Conservation (phyloP, 2,113 vertebrate species). For the Microtus oregoni region DNA sequence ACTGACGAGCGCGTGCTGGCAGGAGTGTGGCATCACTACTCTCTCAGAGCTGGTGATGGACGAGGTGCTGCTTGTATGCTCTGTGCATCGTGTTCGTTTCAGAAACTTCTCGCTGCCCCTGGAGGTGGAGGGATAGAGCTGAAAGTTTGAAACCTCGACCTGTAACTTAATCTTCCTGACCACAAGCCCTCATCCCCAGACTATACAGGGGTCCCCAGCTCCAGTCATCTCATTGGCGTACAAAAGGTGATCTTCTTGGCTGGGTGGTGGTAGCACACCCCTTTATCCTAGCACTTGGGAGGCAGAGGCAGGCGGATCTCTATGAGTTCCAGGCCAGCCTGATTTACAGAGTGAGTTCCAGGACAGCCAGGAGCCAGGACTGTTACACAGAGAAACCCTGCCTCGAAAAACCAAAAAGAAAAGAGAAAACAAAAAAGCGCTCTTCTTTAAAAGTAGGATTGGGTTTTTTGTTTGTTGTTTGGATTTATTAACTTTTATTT, state of each 20-base stretch:
- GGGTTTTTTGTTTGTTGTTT: background rate
- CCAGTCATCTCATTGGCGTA: constrained; percentile 32
- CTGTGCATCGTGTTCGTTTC: background rate
- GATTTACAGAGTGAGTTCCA: background rate
- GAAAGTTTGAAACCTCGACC: background rate
- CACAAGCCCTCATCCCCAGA: background rate
- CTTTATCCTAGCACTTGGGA: background rate
- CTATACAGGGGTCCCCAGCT: background rate
- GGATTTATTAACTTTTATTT: background rate
- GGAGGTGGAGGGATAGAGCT: background rate
- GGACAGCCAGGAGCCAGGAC: background rate
- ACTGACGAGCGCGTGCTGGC: background rate
- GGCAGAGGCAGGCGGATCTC: background rate
- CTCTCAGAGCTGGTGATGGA: background rate
- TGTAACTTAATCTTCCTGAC: background rate
- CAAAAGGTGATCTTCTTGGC: background rate
- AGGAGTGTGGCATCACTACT: background rate
- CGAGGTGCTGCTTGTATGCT: background rate
- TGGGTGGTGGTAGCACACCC: background rate
- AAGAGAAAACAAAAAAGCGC: background rate
- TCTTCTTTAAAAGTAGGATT: background rate
- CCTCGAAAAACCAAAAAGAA: background rate
- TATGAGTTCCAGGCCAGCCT: background rate
- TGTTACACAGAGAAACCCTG: background rate
- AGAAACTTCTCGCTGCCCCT: background rate